Percentiles rank a stretch among this genome's conserved stretches.
These are phyloP conservation scores for Irena cyanogastra DNA, from an alignment of 2,113 vertebrate species.

Conservation along the genomic window DNA sequence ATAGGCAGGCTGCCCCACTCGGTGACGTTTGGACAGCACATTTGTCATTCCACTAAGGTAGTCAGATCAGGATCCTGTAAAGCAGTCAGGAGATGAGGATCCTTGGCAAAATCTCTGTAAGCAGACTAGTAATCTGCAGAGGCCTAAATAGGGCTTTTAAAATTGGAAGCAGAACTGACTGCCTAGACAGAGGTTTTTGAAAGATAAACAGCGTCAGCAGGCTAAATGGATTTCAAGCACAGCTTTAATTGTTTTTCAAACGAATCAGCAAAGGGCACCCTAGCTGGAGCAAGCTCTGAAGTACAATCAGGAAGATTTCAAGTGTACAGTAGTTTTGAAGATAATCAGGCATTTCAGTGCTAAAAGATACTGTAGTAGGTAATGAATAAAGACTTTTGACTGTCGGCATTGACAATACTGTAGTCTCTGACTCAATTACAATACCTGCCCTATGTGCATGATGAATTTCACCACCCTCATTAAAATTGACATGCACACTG, in stretches of 20 bases:
- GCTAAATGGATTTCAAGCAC: constrained; percentile 37
- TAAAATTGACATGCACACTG: neutral
- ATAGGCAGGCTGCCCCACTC: neutral
- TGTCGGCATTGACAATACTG: neutral
- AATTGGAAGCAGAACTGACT: constrained; percentile 33
- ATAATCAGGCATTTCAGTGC: constrained; percentile 4
- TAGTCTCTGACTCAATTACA: neutral
- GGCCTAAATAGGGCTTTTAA: constrained; percentile 36
- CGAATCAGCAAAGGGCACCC: constrained; percentile 6
- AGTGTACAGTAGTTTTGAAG: neutral
- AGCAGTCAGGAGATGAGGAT: neutral
- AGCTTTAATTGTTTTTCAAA: constrained; percentile 45
- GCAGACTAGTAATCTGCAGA: neutral
- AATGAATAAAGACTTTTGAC: neutral
- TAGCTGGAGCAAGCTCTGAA: constrained; percentile 4
- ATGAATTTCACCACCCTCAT: neutral
- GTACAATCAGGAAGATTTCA: constrained; percentile 29
- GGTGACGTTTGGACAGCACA: neutral
- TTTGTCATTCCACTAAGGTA: neutral
- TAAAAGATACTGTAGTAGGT: neutral
- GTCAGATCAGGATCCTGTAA: neutral
- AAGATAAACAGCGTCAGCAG: constrained; percentile 29
- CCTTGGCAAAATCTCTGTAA: constrained; percentile 3
- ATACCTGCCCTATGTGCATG: neutral
- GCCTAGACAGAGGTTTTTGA: constrained; percentile 13